Conservation (phyloP, 2,888 invertebrate genomes). For the Dorcus hopei region DNA sequence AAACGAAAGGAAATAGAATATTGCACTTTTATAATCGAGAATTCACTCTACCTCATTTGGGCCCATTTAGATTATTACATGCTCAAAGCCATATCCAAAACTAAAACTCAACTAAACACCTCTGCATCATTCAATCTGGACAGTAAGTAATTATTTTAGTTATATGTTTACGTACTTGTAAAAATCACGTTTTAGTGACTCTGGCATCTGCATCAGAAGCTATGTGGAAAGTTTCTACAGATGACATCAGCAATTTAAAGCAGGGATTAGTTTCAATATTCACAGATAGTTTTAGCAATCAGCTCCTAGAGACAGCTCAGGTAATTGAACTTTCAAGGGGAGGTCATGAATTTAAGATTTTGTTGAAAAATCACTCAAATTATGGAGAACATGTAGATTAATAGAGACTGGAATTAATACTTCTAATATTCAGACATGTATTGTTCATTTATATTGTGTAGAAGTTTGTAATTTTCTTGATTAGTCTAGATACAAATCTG, state of each 20-base stretch:
- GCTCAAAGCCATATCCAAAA: conserved; percentile 57
- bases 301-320: conserved; percentile 66
- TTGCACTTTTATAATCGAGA: conserved; percentile 66
- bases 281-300: conserved; percentile 75
- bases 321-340: conserved; percentile 36
- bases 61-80: conserved; percentile 71
- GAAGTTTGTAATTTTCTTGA: too few species aligned
- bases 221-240: conserved; percentile 57
- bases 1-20: conserved; percentile 61
- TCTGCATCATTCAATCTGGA: conserved; percentile 33
- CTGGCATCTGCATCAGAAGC: conserved; percentile 50
- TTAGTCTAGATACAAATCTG: too few species aligned
- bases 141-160: conserved; percentile 32
- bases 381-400: too few species aligned
- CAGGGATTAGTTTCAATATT: conserved; percentile 71
- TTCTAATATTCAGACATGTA: too few species aligned
- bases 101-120: conserved; percentile 30
- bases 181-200: conserved; percentile 39
- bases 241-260: conserved; percentile 65
- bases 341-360: background rate
- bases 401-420: too few species aligned
- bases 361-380: too few species aligned
- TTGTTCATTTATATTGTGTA: too few species aligned
- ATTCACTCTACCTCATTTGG: conserved; percentile 73
- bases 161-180: conserved; percentile 4